Percentiles rank a stretch among this genome's conserved stretches.
Conservation (phyloP, 1,140 invertebrate species). For the Bombus breviceps region DNA sequence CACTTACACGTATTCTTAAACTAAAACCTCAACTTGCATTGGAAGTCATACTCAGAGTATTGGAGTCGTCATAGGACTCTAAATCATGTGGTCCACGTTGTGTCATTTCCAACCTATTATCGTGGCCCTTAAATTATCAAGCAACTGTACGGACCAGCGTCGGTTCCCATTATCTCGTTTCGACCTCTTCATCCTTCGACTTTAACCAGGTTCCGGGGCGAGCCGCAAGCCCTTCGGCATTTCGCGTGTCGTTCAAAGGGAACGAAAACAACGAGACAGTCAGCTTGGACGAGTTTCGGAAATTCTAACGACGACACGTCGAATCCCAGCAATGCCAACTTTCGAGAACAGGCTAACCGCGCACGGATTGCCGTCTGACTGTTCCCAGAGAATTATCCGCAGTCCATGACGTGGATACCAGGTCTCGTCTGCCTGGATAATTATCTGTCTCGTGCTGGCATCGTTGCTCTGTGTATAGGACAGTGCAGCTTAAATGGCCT, state of each 20-base stretch:
- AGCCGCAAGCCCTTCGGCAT: neutral
- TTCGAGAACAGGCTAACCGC: neutral
- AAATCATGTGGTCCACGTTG: no score
- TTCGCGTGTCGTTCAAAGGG: neutral
- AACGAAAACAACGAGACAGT: slow-evolving; percentile 4
- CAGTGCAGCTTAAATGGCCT: slow-evolving; percentile 3
- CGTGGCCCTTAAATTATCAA: neutral
- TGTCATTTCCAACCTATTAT: no score
- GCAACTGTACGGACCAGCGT: neutral
- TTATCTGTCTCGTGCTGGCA: slow-evolving; percentile 24
- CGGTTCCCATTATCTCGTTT: neutral
- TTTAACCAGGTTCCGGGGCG: neutral
- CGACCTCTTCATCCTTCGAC: neutral
- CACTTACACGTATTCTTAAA: no score
- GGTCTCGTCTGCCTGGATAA: slow-evolving; percentile 25
- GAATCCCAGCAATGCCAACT: slow-evolving; percentile 21
- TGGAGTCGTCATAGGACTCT: neutral
- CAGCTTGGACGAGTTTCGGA: neutral
- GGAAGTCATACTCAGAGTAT: no score
- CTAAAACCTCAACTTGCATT: neutral
- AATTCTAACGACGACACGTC: slow-evolving; percentile 23
- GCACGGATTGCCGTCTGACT: slow-evolving; percentile 15
- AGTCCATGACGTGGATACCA: neutral
- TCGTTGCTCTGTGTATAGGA: slow-evolving; percentile 9
- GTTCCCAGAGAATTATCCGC: slow-evolving; percentile 19